Evolutionary conservation across 2,797 vertebrate species (phyloP).

Genomic region (Rallus crepitans): DNA sequence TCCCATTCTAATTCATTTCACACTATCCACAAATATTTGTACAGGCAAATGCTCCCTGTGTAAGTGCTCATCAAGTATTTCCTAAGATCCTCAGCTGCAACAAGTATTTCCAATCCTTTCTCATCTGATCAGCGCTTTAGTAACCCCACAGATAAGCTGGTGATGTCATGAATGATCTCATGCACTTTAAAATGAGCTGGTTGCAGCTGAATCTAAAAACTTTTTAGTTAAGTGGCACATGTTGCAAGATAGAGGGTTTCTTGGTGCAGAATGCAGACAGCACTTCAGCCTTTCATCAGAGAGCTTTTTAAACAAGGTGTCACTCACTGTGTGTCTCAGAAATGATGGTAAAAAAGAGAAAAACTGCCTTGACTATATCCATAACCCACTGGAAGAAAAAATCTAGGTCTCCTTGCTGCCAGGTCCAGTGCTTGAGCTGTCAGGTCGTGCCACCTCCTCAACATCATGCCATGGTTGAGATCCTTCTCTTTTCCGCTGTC

Average conservation of each 20-base stretch:
- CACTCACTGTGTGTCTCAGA: neutral
- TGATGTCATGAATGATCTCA: slow-evolving; percentile 38
- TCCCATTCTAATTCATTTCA: neutral
- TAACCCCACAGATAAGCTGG: neutral
- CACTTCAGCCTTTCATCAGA: neutral
- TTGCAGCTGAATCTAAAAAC: neutral
- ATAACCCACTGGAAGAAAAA: neutral
- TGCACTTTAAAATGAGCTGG: neutral
- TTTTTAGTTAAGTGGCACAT: neutral
- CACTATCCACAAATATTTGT: neutral
- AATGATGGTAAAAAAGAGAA: neutral
- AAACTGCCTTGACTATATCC: neutral
- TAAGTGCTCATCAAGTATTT: neutral
- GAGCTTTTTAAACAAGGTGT: neutral
- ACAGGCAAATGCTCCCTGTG: neutral
- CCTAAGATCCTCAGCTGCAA: neutral
- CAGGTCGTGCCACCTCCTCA: neutral
- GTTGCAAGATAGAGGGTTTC: neutral
- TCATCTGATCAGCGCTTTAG: neutral
- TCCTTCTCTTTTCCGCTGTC: neutral
- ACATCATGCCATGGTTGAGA: neutral
- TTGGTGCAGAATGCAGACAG: neutral
- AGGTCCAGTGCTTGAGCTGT: rapidly evolving
- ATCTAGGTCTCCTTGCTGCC: neutral
- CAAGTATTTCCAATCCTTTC: slow-evolving; percentile 4